Evolutionary conservation across 2,888 invertebrate genomes (phyloP), one percentile per base, ranked within the genome.

Genomic region (Polia nebulosa): DNA sequence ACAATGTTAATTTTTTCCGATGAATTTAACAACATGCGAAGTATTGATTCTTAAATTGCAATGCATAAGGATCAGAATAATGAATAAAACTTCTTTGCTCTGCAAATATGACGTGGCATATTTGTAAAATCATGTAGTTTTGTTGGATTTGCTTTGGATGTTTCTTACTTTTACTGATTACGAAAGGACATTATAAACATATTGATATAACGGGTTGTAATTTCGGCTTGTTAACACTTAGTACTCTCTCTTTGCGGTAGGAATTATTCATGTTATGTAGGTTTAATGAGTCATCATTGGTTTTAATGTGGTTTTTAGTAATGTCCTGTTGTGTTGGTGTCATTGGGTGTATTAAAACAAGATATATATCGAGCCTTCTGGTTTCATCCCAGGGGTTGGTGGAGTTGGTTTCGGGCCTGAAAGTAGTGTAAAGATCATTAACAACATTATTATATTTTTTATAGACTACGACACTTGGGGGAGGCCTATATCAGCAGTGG

Each of bases 151-250:
- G 41, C 57, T 58, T 66, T 67, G 53, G 49, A 49, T 69, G 32
- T 61, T 71, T 47, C 51, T 32, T 70, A 77, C 75, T 82, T 80
- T 80, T 67, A 77, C 72, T 69, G 72, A 51, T 77, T 76, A 77
- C 64, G 78, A 80, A 77, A 80, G 78, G 68, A 77, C 41, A 70
- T n/a, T 45, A 25, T 22, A 29, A 13, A 57, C n/a, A 29, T 68
- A 69, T 61, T 53, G 64, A 55, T 58, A 66, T 56, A 68, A 68
- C 60, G 45, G 61, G 44, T 59, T 32, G 55, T 60, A 58, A 56
- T 64, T 55, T 51, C 20, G 34, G 3, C 47, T 66, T 67, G 75
- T 76, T 70, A 63, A 51, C 56, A 65, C 51, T 41, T 1, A 25
- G 44, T 56, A 76, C 67, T 78, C 60, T 80, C 80, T 61, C 72